Base-by-base conservation (phyloP, 2,113 vertebrate species). In the Salminus brasiliensis region DNA sequence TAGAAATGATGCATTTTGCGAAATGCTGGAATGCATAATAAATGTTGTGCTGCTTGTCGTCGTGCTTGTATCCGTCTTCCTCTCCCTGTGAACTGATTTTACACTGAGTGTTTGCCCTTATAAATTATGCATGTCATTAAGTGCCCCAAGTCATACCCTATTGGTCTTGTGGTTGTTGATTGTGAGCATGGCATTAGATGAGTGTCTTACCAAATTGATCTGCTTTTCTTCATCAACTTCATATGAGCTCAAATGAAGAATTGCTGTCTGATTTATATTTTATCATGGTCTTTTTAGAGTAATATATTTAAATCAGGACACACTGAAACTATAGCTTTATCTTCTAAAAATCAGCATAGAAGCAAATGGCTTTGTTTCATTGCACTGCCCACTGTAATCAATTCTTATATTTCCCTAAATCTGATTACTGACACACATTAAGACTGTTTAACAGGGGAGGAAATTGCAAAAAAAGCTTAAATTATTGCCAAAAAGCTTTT, bases 401-500 rank as follows among this genome's bases (percentile, higher is more conserved):
- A 82, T 82, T 85, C 70, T 78, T 66, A 45, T 53, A 52, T 79
- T 67, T 59, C 79, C 27, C 60, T 5, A 47, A 63, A 85, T 83
- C 66, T 8, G 57, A 81, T 85, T 81, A 80, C n/a, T 41, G 5
- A 52, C 5, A 4, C 23, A 69, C 78, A 81, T 78, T 87, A 88
- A 85, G 88, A 53, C 41, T 59, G 55, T 74, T 81, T 81, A 77
- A 88, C 83, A 87, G 79, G 7, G 74, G 83, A 79, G 83, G 86
- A 85, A 88, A 86, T 82, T 80, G 78, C 86, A 85, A 45, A 79
- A 79, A 88, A 90, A 88, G n/a, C 87, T 8, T 66, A 91, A 86
- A 69, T 85, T 82, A 78, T 84, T 86, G 82, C 70, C 39, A 49
- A 87, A 89, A 90, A 88, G 84, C 86, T 79, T 91, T 92, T 87